Evolutionary conservation across 2,113 vertebrate genomes (phyloP), one percentile per base, ranked within the genome.

Genomic region (Cheirogaleus medius): DNA sequence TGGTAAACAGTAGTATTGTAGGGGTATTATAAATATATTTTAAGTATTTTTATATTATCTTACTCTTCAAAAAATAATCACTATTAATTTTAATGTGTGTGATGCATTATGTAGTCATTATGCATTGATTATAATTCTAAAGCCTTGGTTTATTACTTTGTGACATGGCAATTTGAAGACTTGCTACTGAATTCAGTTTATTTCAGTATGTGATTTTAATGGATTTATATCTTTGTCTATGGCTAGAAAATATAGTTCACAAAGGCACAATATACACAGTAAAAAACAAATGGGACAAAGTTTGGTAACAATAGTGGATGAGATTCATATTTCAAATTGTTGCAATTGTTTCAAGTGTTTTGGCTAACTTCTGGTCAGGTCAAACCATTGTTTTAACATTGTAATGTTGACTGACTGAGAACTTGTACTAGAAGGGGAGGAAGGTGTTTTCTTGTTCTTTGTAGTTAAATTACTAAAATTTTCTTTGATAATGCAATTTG

Each of bases 211-310:
- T 23, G 37, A 5, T 49, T 68, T 92, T 58, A 90, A 68, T 17
- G 49, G 60, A 90, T 83, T 86, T 92, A 77, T 29, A 87, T 42
- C 27, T 80, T 66, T 93, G 29, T 32, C 94, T 90, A 49, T 58
- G 64, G 49, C 39, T 95, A 60, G n/a, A 77, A 94, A 96, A 80
- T 34, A n/a, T 10, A 95, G 21, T 42, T 92, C 11, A 15, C 86
- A 95, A 94, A 94, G 74, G 37, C 25, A 77, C 29, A 32, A 42
- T 58, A 20, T 11, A n/a, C 42, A 87, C 77, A 90, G 54, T 12
- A 74, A 49, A 87, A 87, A 87, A 56, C 27, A 95, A 83, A 74
- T 9, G 23, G 63, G 7, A 63, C 54, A 89, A 78, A 42, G 18
- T 77, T 68, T 78, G 73, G 68, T 58, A 81, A 81, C 47, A 84